These are phyloP conservation scores for Crotalus helleri DNA, from an alignment of 2,113 vertebrate genomes.

Conservation along the genomic window DNA sequence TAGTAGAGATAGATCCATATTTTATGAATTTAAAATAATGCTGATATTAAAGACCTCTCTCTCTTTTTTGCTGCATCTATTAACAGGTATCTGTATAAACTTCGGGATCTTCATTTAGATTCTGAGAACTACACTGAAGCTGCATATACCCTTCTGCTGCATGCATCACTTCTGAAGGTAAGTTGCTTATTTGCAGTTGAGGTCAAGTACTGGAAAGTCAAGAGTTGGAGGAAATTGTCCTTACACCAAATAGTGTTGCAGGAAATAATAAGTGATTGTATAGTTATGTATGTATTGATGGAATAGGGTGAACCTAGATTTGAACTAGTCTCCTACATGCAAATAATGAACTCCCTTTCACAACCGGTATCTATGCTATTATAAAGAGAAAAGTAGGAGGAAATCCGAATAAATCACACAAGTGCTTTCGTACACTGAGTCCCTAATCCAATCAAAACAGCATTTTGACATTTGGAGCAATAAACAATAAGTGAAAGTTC, in stretches of 20 bases:
- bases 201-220: neutral
- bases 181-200: slow-evolving; percentile 5
- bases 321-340: neutral
- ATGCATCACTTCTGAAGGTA: slow-evolving; percentile 94
- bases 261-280: neutral
- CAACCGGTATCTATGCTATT: neutral
- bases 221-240: neutral
- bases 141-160: slow-evolving; percentile 90
- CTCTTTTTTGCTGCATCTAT: neutral
- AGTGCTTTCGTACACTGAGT: neutral
- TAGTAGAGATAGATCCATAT: neutral
- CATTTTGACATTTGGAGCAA: neutral
- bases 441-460: neutral
- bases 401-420: neutral
- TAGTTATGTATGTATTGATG: neutral
- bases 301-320: neutral
- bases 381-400: neutral
- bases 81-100: slow-evolving; percentile 92
- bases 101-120: slow-evolving; percentile 94
- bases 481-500: neutral
- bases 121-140: slow-evolving; percentile 96
- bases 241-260: neutral
- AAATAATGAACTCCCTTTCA: neutral
- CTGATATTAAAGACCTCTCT: neutral
- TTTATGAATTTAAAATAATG: neutral